Percentiles rank a stretch among this genome's conserved stretches.
Conservation (phyloP, 2,113 vertebrate species). For the Salvelinus fontinalis region DNA sequence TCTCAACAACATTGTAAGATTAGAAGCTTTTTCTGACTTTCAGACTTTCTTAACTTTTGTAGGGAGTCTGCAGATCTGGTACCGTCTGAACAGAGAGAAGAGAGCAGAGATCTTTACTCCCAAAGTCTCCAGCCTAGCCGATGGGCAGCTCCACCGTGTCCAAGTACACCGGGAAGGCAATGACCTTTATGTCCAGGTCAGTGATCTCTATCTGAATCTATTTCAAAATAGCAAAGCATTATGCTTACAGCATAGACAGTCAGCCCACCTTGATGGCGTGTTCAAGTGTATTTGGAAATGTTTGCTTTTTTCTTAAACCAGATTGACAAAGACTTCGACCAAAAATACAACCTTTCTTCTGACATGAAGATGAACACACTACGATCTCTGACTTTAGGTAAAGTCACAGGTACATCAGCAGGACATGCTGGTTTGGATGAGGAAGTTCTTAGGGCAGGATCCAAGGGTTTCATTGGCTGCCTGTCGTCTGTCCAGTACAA, state of each 20-base stretch:
- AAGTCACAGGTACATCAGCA: conserved; percentile 78
- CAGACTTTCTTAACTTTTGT: conserved; percentile 41
- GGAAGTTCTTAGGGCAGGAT: conserved; percentile 77
- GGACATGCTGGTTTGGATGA: conserved; percentile 71
- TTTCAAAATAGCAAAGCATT: no score
- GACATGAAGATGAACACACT: conserved; percentile 77
- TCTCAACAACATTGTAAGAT: not conserved
- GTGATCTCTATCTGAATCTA: not conserved
- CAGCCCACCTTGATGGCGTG: no score
- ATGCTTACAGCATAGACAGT: no score
- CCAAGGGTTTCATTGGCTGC: conserved; percentile 80
- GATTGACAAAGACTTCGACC: conserved; percentile 78
- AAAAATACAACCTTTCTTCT: conserved; percentile 80
- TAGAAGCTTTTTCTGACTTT: not conserved
- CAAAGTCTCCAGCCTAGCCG: conserved; percentile 76
- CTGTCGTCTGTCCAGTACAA: conserved; percentile 86
- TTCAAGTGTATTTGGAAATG: no score
- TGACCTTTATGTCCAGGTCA: conserved; percentile 80
- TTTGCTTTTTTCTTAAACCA: conserved; percentile 51
- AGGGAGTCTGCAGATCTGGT: conserved; percentile 87
- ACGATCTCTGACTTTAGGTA: conserved; percentile 81
- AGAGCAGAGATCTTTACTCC: conserved; percentile 75
- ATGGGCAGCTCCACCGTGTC: conserved; percentile 76
- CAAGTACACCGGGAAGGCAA: conserved; percentile 79
- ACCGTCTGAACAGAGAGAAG: conserved; percentile 74